Evolutionary conservation across 2,888 invertebrate species (phyloP), one percentile per base, ranked within the genome.

Genomic region (Stegana nigrithorax): DNA sequence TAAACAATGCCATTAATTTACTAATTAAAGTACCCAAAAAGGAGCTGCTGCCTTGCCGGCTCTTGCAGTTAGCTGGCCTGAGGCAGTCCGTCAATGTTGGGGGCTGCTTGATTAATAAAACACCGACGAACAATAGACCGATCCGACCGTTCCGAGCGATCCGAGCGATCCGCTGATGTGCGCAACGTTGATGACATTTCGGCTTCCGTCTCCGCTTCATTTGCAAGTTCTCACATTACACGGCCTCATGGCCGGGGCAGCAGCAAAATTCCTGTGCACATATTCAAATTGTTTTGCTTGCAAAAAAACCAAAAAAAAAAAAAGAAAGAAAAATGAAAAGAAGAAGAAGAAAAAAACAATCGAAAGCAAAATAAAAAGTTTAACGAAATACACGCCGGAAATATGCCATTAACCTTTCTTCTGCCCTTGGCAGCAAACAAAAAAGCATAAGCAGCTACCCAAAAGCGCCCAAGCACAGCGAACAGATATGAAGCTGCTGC

Each of bases 1-100:
- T 83, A 84, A 84, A 84, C 84, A 84, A 84, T 73, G 81, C 75
- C 73, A 83, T 84, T 85, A 84, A 84, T 84, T 84, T 85, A 85
- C 81, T 83, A 85, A 84, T 84, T 84, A 84, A 84, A 81, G 77
- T 76, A 73, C 78, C 62, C 68, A 70, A 67, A 66, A 59, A 39
- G 29, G 57, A 59, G 36, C 53, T 57, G 23, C 36, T 21, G 36
- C 39, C 17, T n/a, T 8, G 39, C n/a, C n/a, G 53, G 27, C 29
- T 32, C 53, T 29, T 19, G 32, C 17, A 4, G 32, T n/a, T 53
- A 7, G 12, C 7, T 10, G n/a, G 29, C 21, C n/a, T 53, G 19
- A 17, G 10, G 53, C 14, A 12, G 12, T 23, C 45, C 21, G 42
- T 25, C 21, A n/a, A n/a, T n/a, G 23, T 58, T 29, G 21, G 29